Conservation (phyloP, 1,140 invertebrate genomes). For the Danaus plexippus region DNA sequence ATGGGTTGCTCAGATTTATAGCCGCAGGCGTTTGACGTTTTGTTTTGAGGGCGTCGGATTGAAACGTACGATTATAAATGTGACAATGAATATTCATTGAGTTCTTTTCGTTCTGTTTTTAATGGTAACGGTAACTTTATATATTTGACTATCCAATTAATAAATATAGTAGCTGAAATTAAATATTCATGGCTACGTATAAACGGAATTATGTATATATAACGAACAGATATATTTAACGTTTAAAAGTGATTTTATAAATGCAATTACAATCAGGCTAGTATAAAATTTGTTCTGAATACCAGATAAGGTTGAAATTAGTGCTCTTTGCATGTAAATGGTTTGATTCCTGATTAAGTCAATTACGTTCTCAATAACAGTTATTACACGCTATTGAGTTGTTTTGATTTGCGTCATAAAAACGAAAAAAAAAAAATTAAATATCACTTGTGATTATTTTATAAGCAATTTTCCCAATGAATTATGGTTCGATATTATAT, state of each 20-base stretch:
- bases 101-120: constrained; percentile 1
- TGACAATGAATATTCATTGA: background rate
- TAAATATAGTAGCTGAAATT: no score
- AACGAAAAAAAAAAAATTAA: no score
- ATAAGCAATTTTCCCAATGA: no score
- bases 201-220: no score
- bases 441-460: no score
- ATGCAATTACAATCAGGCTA: constrained; percentile 4
- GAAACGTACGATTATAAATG: constrained; percentile 18
- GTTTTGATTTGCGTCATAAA: no score
- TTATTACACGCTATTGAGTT: no score
- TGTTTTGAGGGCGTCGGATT: constrained; percentile 22
- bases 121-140: no score
- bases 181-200: no score
- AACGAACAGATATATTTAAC: background rate
- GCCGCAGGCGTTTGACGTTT: constrained; percentile 27
- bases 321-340: constrained; percentile 15
- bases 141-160: no score
- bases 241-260: background rate
- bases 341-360: constrained; percentile 16
- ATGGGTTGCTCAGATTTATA: constrained; percentile 46
- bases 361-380: no score
- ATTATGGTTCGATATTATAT: no score
- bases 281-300: constrained; percentile 5
- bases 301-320: constrained; percentile 5